Base-by-base conservation (phyloP, 1,140 invertebrate species). In the Cataglyphis hispanica region DNA sequence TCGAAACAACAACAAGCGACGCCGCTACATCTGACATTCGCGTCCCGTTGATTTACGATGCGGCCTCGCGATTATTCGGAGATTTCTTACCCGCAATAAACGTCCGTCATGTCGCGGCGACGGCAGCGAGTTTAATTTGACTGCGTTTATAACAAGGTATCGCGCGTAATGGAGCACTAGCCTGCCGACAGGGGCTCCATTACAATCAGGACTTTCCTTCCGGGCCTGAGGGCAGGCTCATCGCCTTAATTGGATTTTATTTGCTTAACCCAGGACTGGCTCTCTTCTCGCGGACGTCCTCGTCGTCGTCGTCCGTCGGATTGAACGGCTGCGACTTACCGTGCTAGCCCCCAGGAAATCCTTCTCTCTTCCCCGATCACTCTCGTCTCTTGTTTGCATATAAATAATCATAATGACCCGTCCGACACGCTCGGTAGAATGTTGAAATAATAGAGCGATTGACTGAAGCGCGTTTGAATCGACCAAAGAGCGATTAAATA, bases 191-290 rank as follows among this genome's bases (percentile, higher is more conserved):
- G 74, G 74, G 74, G 74, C 72, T 84, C 53, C 74, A 81, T 87
- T 80, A 78, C 69, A 67, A 80, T 80, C 85, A 83, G 77, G 61
- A 69, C 77, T 90, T 81, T 70, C 74, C 75, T 84, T 86, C 86
- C 85, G 85, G 78, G 77, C 85, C 66, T 56, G 50, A 87, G 56
- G 83, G 76, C 56, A 87, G 50, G 67, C 37, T 81, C 81, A 40
- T 74, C 75, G 80, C 61, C 74, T 87, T 92, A 92, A 91, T 91
- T 91, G 91, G 90, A 89, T 91, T 91, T 90, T 92, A 90, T 91
- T 91, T 90, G 90, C 78, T 86, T 89, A 87, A 90, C 84, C 87
- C 86, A 89, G 46, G 5, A 50, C 16, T 19, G 43, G 58, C 37
- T 64, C 34, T 56, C 58, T 19, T 69, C 67, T 87, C 84, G 76